Percentiles rank a stretch among this genome's conserved stretches.
Evolutionary conservation across 1,140 invertebrate species (phyloP).

Genomic region (Chelonus insularis): DNA sequence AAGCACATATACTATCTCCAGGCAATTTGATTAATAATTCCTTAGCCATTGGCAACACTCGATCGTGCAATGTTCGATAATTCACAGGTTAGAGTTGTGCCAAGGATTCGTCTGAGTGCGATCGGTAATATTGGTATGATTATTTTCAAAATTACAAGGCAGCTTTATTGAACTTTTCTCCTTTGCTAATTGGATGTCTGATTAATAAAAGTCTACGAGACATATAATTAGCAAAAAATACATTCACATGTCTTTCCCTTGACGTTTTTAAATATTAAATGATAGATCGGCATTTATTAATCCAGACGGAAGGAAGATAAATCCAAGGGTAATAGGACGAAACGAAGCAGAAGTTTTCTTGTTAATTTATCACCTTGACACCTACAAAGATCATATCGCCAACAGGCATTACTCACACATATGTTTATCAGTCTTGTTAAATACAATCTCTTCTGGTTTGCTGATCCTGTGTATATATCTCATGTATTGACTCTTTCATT

Average conservation of each 20-base stretch:
- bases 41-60: no score
- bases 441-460: background rate
- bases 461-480: background rate
- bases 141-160: no score
- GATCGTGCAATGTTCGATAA: background rate
- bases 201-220: no score
- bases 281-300: background rate
- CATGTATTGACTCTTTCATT: background rate
- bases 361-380: conserved; percentile 10
- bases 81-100: background rate
- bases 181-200: no score
- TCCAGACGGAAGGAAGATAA: background rate
- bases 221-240: no score
- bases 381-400: conserved; percentile 11
- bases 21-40: conserved; percentile 8
- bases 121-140: background rate
- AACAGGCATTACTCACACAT: background rate
- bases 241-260: background rate
- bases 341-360: background rate
- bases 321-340: conserved; percentile 7
- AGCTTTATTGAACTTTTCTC: background rate
- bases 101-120: background rate
- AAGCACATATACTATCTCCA: background rate
- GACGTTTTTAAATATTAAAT: background rate
- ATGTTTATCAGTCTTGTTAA: background rate